Evolutionary conservation across 2,113 vertebrate genomes (phyloP), one percentile per base, ranked within the genome.

Genomic region (Ivindomyrus marchei): DNA sequence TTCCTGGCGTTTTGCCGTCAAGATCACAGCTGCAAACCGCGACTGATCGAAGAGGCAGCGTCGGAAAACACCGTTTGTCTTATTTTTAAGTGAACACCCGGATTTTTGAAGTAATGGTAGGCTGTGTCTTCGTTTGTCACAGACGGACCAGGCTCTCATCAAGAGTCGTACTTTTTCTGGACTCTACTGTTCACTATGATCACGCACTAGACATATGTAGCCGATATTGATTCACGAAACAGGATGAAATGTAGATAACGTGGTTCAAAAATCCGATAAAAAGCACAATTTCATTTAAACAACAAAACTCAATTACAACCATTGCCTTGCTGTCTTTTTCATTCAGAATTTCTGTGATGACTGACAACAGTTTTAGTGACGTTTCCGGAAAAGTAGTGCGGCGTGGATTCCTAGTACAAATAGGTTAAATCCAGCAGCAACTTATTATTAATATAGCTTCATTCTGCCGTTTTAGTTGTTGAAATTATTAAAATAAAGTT

Each of bases 1-100:
- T 93, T 89, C 91, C 93, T 92, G 91, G 91, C 93, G 93, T 94
- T 93, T 93, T 95, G 91, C 90, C 94, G 92, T 94, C 94, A 93
- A 92, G 92, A 90, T 45, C 90, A 87, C 89, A 91, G 92, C 46
- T 77, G 17, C 77, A 83, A 27, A 83, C 15, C 39, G 77, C 42
- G 77, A 39, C 77, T 21, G 19, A 83, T 45, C 2, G 36, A 7
- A 83, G 77, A 24, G 0, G 15, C 36, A 19, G 83, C 45, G 74
- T 19, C 15, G 17, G 45, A 24, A 45, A 46, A 13, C 42, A 46
- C 21, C 36, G 39, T 27, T 10, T 46, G 83, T 39, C 3, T 19
- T 85, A 85, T 85, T 46, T 47, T 45, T 85, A 45, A 46, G 42
- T 24, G 83, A 85, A n/a, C 21, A 85, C 19, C 7, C 6, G 24